Evolutionary conservation across 2,888 invertebrate genomes (phyloP).

Genomic region (Creontiades dilutus): DNA sequence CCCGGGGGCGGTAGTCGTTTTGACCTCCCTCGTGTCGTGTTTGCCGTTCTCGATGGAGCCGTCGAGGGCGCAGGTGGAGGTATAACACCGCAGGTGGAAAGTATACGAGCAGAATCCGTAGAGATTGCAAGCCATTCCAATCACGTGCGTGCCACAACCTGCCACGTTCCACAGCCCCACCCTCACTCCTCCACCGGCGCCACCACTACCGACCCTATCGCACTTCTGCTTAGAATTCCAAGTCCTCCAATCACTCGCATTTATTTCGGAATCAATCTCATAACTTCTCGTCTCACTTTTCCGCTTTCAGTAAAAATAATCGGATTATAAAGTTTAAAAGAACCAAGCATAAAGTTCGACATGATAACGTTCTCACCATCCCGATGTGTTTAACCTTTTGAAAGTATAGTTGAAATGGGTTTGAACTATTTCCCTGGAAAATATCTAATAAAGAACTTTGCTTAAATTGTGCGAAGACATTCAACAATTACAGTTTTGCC

Average conservation of each 20-base stretch:
- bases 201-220: too few species aligned
- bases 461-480: too few species aligned
- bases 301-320: too few species aligned
- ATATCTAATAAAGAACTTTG: too few species aligned
- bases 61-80: not conserved
- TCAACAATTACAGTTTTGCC: too few species aligned
- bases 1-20: not conserved
- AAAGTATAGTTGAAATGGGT: too few species aligned
- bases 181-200: not conserved
- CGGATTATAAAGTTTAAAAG: too few species aligned
- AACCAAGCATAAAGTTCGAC: too few species aligned
- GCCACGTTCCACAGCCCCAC: not conserved
- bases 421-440: too few species aligned
- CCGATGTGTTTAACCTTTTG: too few species aligned
- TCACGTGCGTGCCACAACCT: slow-evolving; percentile 20
- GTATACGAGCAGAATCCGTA: not conserved
- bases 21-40: not conserved
- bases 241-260: not conserved
- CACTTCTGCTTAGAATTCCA: slow-evolving; percentile 1
- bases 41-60: not conserved
- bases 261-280: slow-evolving; percentile 8
- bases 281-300: not conserved
- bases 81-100: slow-evolving; percentile 30
- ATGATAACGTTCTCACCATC: too few species aligned
- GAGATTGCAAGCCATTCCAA: slow-evolving; percentile 21